phyloP scores from a whole-genome alignment of 2,888 invertebrate species.

The Zootermopsis nevadensis region DNA sequence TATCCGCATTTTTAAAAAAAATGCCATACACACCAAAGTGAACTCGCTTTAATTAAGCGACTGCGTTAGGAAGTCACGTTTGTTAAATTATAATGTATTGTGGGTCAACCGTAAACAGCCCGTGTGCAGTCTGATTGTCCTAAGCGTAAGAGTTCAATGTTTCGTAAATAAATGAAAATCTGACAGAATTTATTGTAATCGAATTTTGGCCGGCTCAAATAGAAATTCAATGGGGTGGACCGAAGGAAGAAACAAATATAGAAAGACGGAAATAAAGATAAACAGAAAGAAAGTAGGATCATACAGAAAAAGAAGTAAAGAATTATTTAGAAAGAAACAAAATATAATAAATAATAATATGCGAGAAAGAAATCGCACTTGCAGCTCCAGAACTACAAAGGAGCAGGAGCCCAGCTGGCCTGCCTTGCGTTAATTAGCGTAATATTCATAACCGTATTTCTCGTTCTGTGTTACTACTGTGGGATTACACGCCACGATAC shows the following conservation, averaged over 20 bases:
- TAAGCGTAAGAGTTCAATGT: no score
- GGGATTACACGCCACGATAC: neutral
- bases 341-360: neutral
- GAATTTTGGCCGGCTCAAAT: no score
- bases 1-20: neutral
- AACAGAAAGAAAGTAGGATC: neutral
- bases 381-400: neutral
- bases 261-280: no score
- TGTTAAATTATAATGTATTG: no score
- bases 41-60: neutral
- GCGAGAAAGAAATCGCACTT: no score
- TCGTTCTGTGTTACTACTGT: neutral
- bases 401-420: conserved; percentile 21
- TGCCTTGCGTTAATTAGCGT: neutral
- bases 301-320: neutral
- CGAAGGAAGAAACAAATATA: no score
- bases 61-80: neutral
- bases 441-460: conserved; percentile 43
- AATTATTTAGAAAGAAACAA: neutral
- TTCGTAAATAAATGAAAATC: no score
- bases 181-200: no score
- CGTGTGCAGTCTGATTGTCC: no score
- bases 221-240: no score
- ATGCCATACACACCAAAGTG: neutral
- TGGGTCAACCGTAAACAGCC: no score